Conservation (phyloP, 2,797 vertebrate genomes). For the Pangasius larnaudii region DNA sequence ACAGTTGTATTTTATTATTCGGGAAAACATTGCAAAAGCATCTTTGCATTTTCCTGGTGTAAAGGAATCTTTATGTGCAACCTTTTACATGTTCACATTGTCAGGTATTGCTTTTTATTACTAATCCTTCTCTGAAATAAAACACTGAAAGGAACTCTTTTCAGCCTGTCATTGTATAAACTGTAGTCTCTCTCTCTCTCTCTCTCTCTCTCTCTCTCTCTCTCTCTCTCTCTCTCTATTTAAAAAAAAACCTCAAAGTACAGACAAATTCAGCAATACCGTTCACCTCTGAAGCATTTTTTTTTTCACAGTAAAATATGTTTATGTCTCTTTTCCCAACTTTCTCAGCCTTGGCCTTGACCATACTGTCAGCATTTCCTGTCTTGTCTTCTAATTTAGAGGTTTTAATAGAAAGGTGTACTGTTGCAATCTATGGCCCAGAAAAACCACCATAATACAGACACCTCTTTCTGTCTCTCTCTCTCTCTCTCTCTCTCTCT, state of each 20-base stretch:
- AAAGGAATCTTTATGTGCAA: background rate
- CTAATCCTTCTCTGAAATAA: background rate
- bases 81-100: background rate
- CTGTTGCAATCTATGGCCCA: conserved; percentile 52
- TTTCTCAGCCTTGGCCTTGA: conserved; percentile 3
- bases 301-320: background rate
- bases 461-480: background rate
- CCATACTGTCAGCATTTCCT: conserved; percentile 40
- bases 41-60: background rate
- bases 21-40: background rate
- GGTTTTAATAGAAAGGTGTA: conserved; percentile 55
- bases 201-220: background rate
- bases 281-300: background rate
- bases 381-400: conserved; percentile 55
- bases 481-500: background rate
- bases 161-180: background rate
- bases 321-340: conserved; percentile 17
- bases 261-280: background rate
- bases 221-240: too few species aligned
- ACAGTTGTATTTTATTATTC: background rate
- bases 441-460: background rate
- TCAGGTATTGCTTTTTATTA: background rate
- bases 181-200: background rate
- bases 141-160: background rate
- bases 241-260: background rate